phyloP scores from a whole-genome alignment of 2,113 vertebrate species.

The Jacana jacana region DNA sequence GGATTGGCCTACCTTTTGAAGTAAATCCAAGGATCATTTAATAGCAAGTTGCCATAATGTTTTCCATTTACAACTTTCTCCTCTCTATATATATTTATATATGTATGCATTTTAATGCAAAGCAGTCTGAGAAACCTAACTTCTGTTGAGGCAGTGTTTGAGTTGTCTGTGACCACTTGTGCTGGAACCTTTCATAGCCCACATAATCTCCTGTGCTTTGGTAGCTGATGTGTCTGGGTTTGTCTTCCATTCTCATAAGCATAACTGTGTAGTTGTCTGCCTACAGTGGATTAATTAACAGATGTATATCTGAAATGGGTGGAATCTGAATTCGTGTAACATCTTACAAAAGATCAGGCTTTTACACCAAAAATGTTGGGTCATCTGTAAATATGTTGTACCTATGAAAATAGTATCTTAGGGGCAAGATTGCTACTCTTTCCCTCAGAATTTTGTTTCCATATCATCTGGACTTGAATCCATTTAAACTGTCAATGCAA shows the following conservation, averaged over 20 bases:
- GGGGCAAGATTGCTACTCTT: not conserved
- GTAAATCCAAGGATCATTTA: not conserved
- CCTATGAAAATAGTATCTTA: not conserved
- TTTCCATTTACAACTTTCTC: not conserved
- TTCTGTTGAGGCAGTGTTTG: not conserved
- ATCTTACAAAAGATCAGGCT: not conserved
- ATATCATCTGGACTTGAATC: not conserved
- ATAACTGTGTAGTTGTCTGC: not conserved
- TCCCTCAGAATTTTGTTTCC: not conserved
- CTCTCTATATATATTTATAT: too few relatives aligned
- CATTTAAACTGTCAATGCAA: not conserved
- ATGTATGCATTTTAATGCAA: not conserved
- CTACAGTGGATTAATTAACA: not conserved
- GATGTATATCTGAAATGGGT: rapidly evolving
- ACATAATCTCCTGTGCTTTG: not conserved
- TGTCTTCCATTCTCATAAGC: not conserved
- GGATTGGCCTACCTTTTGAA: not conserved
- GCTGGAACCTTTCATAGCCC: not conserved
- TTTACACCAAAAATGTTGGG: not conserved
- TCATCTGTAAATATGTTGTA: not conserved
- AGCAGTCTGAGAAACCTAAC: not conserved
- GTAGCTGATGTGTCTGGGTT: not conserved
- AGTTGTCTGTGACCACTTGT: not conserved
- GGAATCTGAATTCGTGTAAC: not conserved
- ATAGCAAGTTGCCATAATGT: not conserved